Base-by-base conservation (phyloP, 2,888 invertebrate genomes). In the Catocala nupta region DNA sequence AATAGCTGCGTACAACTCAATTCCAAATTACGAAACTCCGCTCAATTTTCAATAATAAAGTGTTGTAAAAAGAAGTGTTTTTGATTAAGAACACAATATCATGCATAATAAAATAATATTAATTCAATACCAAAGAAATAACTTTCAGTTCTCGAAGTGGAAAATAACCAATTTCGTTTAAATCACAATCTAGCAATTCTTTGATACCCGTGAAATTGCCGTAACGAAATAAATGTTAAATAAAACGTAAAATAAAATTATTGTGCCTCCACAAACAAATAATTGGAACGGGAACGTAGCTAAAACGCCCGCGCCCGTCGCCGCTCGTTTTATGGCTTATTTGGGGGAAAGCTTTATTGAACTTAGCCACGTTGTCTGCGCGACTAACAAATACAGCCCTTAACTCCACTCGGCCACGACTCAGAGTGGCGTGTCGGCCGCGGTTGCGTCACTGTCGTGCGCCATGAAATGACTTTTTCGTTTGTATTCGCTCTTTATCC, bases 231-330 rank as follows among this genome's bases (percentile, higher is more conserved):
- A 94, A 94, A 94, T 93, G 93, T 93, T 94, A 92, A 93, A 93
- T 94, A 94, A 94, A 94, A 94, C 93, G 93, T 91, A 92, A 93
- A 94, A 93, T 92, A 94, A 94, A 94, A 93, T 93, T 91, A 92
- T 93, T 91, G 90, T 90, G 92, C 92, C 91, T 93, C 92, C 93
- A 89, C 92, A 93, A 93, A 93, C 93, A 94, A 93, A 94, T 93
- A 93, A 94, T 93, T 93, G 92, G 90, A 90, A 90, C 89, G 90
- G 92, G 92, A 89, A 87, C 86, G 82, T 85, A 84, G 80, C 84
- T 80, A 84, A 83, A 85, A 83, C 86, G 87, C 87, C 86, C 87
- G 90, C 90, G 91, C 90, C 90, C 91, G 92, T 86, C 86, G 90
- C 88, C 88, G 90, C 91, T 90, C 92, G 88, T 92, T 93, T 94